phyloP scores from a whole-genome alignment of 2,113 vertebrate genomes.

The Pyxicephalus adspersus region DNA sequence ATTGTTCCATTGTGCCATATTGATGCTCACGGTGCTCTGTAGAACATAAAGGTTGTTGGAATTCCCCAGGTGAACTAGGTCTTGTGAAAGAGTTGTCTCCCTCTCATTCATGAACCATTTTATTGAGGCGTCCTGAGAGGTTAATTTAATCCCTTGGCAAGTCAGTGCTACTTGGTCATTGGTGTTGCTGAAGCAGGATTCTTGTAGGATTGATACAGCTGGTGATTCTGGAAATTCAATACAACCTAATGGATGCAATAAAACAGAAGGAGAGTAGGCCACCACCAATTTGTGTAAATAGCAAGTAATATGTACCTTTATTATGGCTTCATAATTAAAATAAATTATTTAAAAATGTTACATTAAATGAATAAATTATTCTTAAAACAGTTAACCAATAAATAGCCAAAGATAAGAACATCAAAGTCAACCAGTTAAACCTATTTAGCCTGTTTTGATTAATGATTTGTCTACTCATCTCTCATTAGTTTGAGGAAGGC shows the following conservation, averaged over 20 bases:
- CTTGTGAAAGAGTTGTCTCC: background rate
- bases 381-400: too few relatives aligned
- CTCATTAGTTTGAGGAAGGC: too few relatives aligned
- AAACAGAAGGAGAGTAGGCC: background rate
- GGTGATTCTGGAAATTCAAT: background rate
- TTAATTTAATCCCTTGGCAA: slow-evolving; percentile 12
- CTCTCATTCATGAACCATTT: slow-evolving; percentile 23
- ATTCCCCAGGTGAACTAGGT: background rate
- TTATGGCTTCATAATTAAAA: too few relatives aligned
- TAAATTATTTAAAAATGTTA: too few relatives aligned
- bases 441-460: too few relatives aligned
- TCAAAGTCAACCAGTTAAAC: too few relatives aligned
- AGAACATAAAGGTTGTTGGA: background rate
- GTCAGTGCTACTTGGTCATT: background rate
- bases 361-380: too few relatives aligned
- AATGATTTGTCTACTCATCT: too few relatives aligned
- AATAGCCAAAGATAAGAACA: too few relatives aligned
- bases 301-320: too few relatives aligned
- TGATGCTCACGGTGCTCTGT: slow-evolving; percentile 20
- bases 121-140: background rate
- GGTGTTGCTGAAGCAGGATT: background rate
- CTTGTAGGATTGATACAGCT: background rate
- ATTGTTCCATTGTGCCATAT: slow-evolving; percentile 10
- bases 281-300: too few relatives aligned
- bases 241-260: background rate